Evolutionary conservation across 2,888 invertebrate species (phyloP), one percentile per base, ranked within the genome.

Genomic region (Liodrosophila aerea): DNA sequence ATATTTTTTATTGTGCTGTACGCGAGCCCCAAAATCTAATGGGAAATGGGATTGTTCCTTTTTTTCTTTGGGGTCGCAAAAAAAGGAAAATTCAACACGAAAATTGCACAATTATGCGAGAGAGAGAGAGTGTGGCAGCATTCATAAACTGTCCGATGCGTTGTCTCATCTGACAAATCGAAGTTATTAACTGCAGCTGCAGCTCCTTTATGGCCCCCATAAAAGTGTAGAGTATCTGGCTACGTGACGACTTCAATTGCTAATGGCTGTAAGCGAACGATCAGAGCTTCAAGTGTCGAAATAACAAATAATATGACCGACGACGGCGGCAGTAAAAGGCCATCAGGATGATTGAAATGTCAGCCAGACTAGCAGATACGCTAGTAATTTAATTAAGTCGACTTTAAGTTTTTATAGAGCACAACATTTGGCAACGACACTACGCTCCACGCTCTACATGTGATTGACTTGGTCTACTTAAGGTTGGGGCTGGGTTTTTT

Each of bases 101-200:
- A 65, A 84, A 78, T 74, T 58, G 69, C 62, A 62, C 65, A 72
- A 72, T 72, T 80, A 62, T 73, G 54, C 53, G 57, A 4, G 31
- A n/a, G 12, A 7, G 7, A 1, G 36, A 8, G 16, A 33, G 22
- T 5, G 11, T 33, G 29, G 9, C 13, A 37, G n/a, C 37, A 46
- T 49, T 50, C 51, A 45, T 44, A 41, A 63, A 54, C 45, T 44
- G 74, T 45, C 50, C 47, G 15, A 31, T 34, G 40, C 51, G 33
- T n/a, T 51, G 52, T 41, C 29, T 54, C 33, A 44, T 40, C 46
- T 33, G 51, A 44, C 34, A 64, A 77, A 77, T 85, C 85, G 64
- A 65, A 68, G 72, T 76, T 76, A 85, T 80, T 78, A 72, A 80
- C 58, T 78, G 84, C 84, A 85, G 71, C 78, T 58, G 67, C 52